Percentiles rank a stretch among this genome's conserved stretches.
These are phyloP conservation scores for Clarias gariepinus DNA, from an alignment of 2,113 vertebrate genomes.

Conservation along the genomic window DNA sequence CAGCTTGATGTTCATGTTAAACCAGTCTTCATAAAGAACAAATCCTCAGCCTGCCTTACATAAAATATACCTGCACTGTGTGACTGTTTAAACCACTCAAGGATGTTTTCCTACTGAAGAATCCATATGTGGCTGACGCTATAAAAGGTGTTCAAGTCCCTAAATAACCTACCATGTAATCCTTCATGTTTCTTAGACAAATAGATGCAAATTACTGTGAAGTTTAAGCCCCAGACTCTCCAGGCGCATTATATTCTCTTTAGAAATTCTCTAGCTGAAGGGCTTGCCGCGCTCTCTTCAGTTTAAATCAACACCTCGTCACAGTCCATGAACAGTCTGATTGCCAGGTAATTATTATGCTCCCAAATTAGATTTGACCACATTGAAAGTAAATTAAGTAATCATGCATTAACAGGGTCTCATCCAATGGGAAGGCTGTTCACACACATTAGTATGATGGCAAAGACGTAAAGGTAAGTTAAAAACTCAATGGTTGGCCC, in stretches of 20 bases:
- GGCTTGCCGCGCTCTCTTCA: constrained; percentile 32
- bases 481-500: constrained; percentile 7
- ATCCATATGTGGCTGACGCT: background rate
- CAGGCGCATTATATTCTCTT: constrained; percentile 45
- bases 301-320: constrained; percentile 58
- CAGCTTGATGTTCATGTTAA: background rate
- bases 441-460: constrained; percentile 33
- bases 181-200: constrained; percentile 36
- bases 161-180: constrained; percentile 20
- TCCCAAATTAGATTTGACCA: constrained; percentile 54
- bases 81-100: background rate
- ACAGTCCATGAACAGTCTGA: constrained; percentile 54
- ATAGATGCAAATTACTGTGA: constrained; percentile 33
- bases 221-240: constrained; percentile 42
- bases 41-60: background rate
- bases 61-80: background rate
- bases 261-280: constrained; percentile 48
- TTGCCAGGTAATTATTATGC: constrained; percentile 58
- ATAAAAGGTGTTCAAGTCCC: background rate
- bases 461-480: constrained; percentile 32
- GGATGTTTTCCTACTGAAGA: background rate
- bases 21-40: background rate
- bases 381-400: constrained; percentile 57
- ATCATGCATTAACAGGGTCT: constrained; percentile 53
- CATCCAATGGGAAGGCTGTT: constrained; percentile 53